Evolutionary conservation across 2,888 invertebrate species (phyloP).

Genomic region (Ichneumoninae sp.): DNA sequence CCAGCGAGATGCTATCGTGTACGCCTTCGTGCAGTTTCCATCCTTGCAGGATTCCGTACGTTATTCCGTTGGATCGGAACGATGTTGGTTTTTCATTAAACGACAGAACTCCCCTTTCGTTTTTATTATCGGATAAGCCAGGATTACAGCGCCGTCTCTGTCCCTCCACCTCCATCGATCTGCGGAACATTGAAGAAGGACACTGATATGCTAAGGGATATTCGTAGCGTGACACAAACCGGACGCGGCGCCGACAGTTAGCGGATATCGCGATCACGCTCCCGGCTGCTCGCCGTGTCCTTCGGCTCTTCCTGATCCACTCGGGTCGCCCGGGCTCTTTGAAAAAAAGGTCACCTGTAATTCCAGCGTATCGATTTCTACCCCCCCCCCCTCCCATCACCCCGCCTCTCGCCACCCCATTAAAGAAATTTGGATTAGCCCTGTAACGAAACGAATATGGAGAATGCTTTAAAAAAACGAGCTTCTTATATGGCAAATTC

Average conservation of each 20-base stretch:
- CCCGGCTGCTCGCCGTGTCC: conserved; percentile 17
- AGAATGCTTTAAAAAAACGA: background rate
- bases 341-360: conserved; percentile 14
- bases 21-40: background rate
- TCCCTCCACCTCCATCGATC: background rate
- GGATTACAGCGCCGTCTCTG: conserved; percentile 48
- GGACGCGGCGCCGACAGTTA: conserved; percentile 43
- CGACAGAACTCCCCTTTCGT: conserved; percentile 37
- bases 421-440: background rate
- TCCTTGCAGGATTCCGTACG: background rate
- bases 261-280: conserved; percentile 54
- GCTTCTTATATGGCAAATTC: no score
- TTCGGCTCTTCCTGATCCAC: conserved; percentile 17
- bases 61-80: conserved; percentile 29
- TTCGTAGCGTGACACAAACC: conserved; percentile 42
- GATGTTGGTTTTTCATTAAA: conserved; percentile 66
- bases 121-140: conserved; percentile 62
- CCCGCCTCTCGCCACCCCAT: background rate
- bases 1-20: background rate
- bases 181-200: conserved; percentile 22
- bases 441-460: background rate
- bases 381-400: background rate
- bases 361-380: background rate
- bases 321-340: background rate
- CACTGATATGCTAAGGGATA: conserved; percentile 36